Percentiles rank a stretch among this genome's conserved stretches.
phyloP scores from a whole-genome alignment of 1,140 invertebrate genomes.

The Musca domestica region DNA sequence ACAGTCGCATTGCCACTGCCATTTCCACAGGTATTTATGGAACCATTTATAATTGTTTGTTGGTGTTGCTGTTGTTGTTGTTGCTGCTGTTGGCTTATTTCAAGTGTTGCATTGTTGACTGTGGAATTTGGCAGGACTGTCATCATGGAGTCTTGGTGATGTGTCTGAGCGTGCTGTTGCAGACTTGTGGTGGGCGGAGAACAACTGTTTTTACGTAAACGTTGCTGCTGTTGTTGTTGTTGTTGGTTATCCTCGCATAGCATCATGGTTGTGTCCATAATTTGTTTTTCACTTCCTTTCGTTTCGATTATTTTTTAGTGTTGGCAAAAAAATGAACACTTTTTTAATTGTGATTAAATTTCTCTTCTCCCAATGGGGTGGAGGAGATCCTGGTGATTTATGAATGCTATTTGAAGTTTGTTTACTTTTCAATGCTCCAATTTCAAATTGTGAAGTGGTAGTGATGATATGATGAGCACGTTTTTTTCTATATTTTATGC shows the following conservation, averaged over 20 bases:
- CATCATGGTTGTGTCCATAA: slow-evolving; percentile 35
- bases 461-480: no score
- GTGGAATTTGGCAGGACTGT: slow-evolving; percentile 15
- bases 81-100: slow-evolving; percentile 2
- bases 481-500: no score
- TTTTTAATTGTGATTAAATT: no score
- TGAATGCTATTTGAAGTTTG: no score
- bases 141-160: slow-evolving; percentile 20
- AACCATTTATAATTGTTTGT: slow-evolving; percentile 6
- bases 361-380: no score
- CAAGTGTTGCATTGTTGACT: background rate
- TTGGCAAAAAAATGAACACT: no score
- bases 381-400: no score
- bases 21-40: background rate
- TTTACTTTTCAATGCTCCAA: no score
- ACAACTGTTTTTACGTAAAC: slow-evolving; percentile 29
- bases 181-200: slow-evolving; percentile 24
- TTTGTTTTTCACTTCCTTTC: background rate
- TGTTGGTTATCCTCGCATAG: slow-evolving; percentile 31
- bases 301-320: no score
- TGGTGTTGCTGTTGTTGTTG: background rate
- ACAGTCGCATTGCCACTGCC: background rate
- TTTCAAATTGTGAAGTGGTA: no score
- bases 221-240: slow-evolving; percentile 28
- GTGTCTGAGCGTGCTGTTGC: background rate